Conservation (phyloP, 2,888 invertebrate genomes). For the Rhagium mordax region DNA sequence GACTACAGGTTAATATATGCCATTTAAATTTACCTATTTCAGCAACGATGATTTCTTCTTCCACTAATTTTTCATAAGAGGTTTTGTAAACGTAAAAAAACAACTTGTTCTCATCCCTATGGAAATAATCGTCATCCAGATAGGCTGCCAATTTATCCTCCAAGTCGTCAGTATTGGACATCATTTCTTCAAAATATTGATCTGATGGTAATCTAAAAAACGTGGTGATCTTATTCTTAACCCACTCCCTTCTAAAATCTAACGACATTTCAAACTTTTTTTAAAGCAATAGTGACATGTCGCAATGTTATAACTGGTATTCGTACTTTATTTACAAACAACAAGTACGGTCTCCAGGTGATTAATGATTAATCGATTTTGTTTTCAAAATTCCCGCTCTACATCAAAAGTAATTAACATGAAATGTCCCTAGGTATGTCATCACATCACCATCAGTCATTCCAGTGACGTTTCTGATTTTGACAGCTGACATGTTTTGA, state of each 20-base stretch:
- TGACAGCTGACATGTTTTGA: slow-evolving; percentile 36
- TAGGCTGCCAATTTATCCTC: slow-evolving; percentile 73
- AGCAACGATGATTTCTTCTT: slow-evolving; percentile 81
- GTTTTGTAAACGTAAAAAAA: slow-evolving; percentile 80
- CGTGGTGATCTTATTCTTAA: slow-evolving; percentile 76
- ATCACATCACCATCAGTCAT: not conserved
- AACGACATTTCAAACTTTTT: slow-evolving; percentile 45
- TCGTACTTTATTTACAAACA: slow-evolving; percentile 24
- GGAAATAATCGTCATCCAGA: slow-evolving; percentile 72
- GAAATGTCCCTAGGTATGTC: not conserved
- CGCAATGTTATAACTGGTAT: not conserved
- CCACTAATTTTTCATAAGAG: slow-evolving; percentile 80
- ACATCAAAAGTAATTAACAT: not conserved
- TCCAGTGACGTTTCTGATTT: slow-evolving; percentile 35
- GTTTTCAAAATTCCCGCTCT: slow-evolving; percentile 5
- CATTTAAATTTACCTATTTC: slow-evolving; percentile 78
- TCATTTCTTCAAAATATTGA: slow-evolving; percentile 74
- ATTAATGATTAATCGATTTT: not conserved
- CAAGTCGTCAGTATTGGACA: slow-evolving; percentile 72
- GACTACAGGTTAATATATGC: no score
- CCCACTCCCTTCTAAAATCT: slow-evolving; percentile 80
- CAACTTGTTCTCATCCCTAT: slow-evolving; percentile 74
- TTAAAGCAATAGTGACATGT: not conserved
- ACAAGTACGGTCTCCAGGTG: slow-evolving; percentile 17
- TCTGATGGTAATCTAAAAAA: slow-evolving; percentile 75